Percentiles rank a stretch among this genome's conserved stretches.
Evolutionary conservation across 2,888 invertebrate genomes (phyloP).

Genomic region (Acanthosepion pharaonis): DNA sequence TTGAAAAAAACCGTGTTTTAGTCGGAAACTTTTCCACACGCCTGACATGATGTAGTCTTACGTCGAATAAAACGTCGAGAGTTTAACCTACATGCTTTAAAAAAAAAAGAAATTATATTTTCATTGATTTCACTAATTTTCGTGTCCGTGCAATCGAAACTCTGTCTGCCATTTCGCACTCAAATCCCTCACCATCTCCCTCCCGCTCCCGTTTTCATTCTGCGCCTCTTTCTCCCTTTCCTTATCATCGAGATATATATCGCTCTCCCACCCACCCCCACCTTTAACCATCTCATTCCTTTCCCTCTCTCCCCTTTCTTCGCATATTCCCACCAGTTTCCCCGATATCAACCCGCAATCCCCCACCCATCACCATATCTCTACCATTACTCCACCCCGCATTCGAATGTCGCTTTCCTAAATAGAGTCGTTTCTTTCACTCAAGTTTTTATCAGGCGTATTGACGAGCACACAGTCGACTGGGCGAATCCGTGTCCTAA

Average conservation of each 20-base stretch:
- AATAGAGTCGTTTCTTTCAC: neutral
- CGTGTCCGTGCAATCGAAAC: too few relatives aligned
- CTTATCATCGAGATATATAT: neutral
- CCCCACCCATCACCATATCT: neutral
- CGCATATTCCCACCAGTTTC: neutral
- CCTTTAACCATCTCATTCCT: neutral
- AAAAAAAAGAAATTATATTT: too few relatives aligned
- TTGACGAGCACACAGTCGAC: neutral
- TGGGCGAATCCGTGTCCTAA: neutral
- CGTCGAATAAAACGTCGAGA: too few relatives aligned
- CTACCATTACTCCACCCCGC: neutral
- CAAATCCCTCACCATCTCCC: too few relatives aligned
- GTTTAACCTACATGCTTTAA: too few relatives aligned
- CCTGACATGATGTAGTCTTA: too few relatives aligned
- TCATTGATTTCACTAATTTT: too few relatives aligned
- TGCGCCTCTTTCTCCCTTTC: too few relatives aligned
- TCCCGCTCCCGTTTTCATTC: too few relatives aligned
- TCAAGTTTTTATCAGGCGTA: neutral
- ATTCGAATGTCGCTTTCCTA: neutral
- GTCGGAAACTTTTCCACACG: too few relatives aligned
- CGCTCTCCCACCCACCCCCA: neutral
- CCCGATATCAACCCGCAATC: neutral
- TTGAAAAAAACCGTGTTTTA: too few relatives aligned
- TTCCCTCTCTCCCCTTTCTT: neutral
- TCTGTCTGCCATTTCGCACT: too few relatives aligned